A percentile compares a stretch with the other conserved stretches of the same genome.
phyloP scores from a whole-genome alignment of 2,797 vertebrate genomes.

The Thunnus albacares region DNA sequence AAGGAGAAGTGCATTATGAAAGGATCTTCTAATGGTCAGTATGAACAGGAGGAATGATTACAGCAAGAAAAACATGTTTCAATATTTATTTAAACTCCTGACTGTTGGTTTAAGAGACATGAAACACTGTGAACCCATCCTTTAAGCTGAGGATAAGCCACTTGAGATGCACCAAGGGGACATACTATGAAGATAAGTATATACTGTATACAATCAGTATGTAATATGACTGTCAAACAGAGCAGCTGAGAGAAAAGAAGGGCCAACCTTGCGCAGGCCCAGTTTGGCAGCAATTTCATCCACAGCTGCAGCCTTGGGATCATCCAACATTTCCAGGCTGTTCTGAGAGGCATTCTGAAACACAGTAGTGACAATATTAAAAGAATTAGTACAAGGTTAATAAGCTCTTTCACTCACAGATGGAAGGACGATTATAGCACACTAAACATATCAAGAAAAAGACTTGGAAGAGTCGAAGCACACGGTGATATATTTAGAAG shows the following conservation, averaged over 20 bases:
- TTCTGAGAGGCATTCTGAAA: conserved; percentile 94
- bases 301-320: conserved; percentile 95
- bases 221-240: too few species aligned
- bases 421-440: neutral
- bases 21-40: too few species aligned
- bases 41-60: too few species aligned
- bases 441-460: neutral
- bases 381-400: neutral
- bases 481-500: rapidly evolving
- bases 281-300: conserved; percentile 97
- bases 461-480: neutral
- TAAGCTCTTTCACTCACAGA: neutral
- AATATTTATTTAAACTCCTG: too few species aligned
- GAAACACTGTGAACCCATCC: too few species aligned
- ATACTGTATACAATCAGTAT: too few species aligned
- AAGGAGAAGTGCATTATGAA: too few species aligned
- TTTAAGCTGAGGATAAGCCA: too few species aligned
- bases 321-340: conserved; percentile 95
- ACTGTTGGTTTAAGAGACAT: too few species aligned
- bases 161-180: too few species aligned
- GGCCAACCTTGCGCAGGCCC: conserved; percentile 92
- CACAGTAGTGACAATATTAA: neutral
- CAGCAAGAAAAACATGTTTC: too few species aligned
- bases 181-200: too few species aligned
- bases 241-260: neutral